Percentiles rank a stretch among this genome's conserved stretches.
Evolutionary conservation across 2,113 vertebrate genomes (phyloP).

Genomic region (Todiramphus saurophagus): DNA sequence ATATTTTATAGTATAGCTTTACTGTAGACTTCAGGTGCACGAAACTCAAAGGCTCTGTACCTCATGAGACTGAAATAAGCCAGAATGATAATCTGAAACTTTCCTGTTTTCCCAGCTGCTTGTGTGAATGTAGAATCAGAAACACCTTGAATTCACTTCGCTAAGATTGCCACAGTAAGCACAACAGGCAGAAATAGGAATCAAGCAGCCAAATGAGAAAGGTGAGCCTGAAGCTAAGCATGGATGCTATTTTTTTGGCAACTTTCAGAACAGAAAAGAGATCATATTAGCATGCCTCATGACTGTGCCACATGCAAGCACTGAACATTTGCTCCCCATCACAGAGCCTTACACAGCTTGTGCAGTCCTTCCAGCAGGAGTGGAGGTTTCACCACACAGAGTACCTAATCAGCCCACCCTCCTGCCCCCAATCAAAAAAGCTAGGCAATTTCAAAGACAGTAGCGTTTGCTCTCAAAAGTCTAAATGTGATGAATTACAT

Average conservation of each 20-base stretch:
- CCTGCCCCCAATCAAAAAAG: neutral
- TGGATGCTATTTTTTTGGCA: rapidly evolving
- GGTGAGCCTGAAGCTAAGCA: neutral
- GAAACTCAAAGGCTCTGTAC: neutral
- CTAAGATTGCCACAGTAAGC: neutral
- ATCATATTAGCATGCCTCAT: neutral
- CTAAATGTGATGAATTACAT: neutral
- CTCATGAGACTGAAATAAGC: neutral
- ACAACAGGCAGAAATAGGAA: neutral
- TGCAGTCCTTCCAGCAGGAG: neutral
- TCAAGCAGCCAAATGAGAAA: neutral
- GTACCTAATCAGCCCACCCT: neutral
- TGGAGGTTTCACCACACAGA: neutral
- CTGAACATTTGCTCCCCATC: neutral
- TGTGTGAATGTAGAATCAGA: neutral
- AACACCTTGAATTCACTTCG: neutral
- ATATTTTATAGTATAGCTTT: neutral
- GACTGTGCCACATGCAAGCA: neutral
- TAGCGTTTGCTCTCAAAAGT: neutral
- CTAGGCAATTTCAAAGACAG: neutral
- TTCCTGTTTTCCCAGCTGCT: neutral
- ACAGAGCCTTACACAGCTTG: neutral
- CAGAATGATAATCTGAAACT: neutral
- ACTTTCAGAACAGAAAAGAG: neutral
- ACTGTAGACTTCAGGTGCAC: neutral